A percentile compares a stretch with the other conserved stretches of the same genome.
Conservation (phyloP, 2,888 invertebrate genomes). For the Drosophila austrosaltans region DNA sequence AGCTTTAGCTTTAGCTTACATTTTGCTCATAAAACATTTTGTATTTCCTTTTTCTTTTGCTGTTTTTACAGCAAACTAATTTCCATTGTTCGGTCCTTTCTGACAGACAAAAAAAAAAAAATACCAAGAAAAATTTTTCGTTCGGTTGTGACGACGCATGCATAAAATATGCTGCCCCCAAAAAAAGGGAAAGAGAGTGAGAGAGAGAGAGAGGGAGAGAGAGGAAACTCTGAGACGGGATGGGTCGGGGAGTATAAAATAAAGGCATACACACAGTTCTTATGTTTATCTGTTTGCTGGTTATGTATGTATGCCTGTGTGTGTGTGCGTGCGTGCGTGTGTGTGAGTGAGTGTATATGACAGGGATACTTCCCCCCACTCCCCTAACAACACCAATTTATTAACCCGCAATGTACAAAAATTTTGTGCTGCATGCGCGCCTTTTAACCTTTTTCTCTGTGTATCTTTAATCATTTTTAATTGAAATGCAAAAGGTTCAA, state of each 20-base stretch:
- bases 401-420: slow-evolving; percentile 53
- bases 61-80: slow-evolving; percentile 55
- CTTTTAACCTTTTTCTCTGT: slow-evolving; percentile 64
- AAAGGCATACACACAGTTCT: slow-evolving; percentile 26
- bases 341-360: slow-evolving; percentile 34
- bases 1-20: background rate
- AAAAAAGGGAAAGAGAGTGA: background rate
- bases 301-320: background rate
- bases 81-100: slow-evolving; percentile 48
- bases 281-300: slow-evolving; percentile 33
- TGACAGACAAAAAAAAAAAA: background rate
- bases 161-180: slow-evolving; percentile 57
- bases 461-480: slow-evolving; percentile 74
- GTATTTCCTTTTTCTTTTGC: slow-evolving; percentile 38
- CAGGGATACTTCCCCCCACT: slow-evolving; percentile 18
- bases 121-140: slow-evolving; percentile 23
- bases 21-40: slow-evolving; percentile 42
- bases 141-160: slow-evolving; percentile 57
- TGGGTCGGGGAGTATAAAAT: background rate
- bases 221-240: background rate
- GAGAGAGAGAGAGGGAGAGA: background rate
- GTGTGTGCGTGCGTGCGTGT: background rate
- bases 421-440: slow-evolving; percentile 65
- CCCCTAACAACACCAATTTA: slow-evolving; percentile 43
- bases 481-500: slow-evolving; percentile 60